phyloP scores from a whole-genome alignment of 1,140 invertebrate genomes.

The Arion vulgaris region DNA sequence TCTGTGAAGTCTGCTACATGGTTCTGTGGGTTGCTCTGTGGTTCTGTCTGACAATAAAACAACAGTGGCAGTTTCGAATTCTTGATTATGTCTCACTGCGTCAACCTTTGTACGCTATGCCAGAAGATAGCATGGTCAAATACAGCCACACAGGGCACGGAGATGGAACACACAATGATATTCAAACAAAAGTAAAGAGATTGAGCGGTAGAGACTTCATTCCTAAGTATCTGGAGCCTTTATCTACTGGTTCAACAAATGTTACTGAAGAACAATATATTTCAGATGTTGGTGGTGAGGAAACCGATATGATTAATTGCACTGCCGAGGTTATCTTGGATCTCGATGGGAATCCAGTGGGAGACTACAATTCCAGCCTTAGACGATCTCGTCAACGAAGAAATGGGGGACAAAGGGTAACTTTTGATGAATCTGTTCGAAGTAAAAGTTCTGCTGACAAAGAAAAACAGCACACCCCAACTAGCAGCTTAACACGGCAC shows the following conservation, averaged over 20 bases:
- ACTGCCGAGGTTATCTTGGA: constrained; percentile 44
- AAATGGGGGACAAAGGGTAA: constrained; percentile 56
- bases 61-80: constrained; percentile 64
- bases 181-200: constrained; percentile 1
- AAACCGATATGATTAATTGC: constrained; percentile 43
- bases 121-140: constrained; percentile 51
- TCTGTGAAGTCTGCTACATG: constrained; percentile 62
- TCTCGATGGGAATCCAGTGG: constrained; percentile 33
- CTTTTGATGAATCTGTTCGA: constrained; percentile 58
- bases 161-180: neutral
- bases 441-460: constrained; percentile 28
- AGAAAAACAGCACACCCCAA: neutral
- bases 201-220: constrained; percentile 15
- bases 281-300: constrained; percentile 48
- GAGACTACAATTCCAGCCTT: constrained; percentile 20
- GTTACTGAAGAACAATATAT: constrained; percentile 38
- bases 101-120: constrained; percentile 51
- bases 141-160: constrained; percentile 48
- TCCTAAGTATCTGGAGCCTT: constrained; percentile 36
- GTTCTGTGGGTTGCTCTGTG: constrained; percentile 62
- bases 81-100: constrained; percentile 59
- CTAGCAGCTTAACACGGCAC: constrained; percentile 24
- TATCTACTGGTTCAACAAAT: neutral
- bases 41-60: constrained; percentile 63
- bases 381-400: constrained; percentile 30